phyloP scores from a whole-genome alignment of 1,140 invertebrate genomes.

The Pseudomyrmex gracilis region DNA sequence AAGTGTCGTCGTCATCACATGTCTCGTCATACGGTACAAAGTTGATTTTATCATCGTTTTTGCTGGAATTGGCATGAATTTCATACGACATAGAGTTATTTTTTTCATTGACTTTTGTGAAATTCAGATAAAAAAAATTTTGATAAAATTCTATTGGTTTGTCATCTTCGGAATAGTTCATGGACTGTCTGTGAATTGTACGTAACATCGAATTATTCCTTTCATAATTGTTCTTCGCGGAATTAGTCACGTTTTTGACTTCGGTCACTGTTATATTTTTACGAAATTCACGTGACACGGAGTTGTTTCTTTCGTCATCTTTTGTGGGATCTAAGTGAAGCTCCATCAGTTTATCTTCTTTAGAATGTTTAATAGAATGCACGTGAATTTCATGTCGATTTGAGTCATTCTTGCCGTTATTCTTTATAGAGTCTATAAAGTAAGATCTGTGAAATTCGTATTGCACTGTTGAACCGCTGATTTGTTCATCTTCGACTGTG shows the following conservation, averaged over 20 bases:
- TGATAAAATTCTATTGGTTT: not conserved
- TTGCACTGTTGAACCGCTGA: not conserved
- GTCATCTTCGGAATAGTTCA: too few relatives aligned
- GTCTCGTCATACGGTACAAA: not conserved
- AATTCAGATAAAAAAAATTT: not conserved
- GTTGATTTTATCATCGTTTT: not conserved
- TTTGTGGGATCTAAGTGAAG: not conserved
- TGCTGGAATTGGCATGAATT: not conserved
- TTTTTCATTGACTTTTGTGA: not conserved
- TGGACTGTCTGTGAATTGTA: too few relatives aligned
- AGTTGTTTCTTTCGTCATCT: not conserved
- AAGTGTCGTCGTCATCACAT: not conserved
- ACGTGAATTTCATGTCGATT: not conserved
- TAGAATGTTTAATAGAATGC: not conserved
- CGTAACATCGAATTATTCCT: too few relatives aligned
- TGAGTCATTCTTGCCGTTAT: not conserved
- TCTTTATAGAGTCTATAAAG: not conserved
- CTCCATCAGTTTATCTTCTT: not conserved
- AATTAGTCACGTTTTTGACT: too few relatives aligned
- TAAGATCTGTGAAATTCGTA: not conserved
- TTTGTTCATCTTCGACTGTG: not conserved
- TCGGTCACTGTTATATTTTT: too few relatives aligned
- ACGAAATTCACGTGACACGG: not conserved
- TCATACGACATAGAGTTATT: not conserved
- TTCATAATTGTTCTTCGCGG: too few relatives aligned